A percentile compares a stretch with the other conserved stretches of the same genome.
These are phyloP conservation scores for Otis tarda DNA, from an alignment of 2,113 vertebrate genomes.

Conservation along the genomic window DNA sequence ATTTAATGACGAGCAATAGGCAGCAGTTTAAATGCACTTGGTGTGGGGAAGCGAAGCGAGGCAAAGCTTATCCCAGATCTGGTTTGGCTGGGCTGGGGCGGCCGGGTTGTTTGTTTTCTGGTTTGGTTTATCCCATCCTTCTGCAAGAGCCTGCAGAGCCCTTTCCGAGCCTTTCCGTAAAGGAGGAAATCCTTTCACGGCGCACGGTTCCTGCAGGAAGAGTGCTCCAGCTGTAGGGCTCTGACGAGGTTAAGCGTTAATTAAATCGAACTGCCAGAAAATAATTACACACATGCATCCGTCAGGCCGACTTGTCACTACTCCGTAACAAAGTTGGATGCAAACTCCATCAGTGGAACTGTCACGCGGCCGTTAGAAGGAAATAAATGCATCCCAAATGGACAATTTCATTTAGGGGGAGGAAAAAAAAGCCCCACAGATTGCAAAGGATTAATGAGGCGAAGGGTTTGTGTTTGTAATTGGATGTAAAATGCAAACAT, in stretches of 20 bases:
- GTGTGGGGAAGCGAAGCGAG: neutral
- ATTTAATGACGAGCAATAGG: constrained; percentile 27
- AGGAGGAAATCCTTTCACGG: constrained; percentile 49
- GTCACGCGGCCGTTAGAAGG: constrained; percentile 72
- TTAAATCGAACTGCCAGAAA: constrained; percentile 73
- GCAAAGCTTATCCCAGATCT: neutral
- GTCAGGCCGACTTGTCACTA: constrained; percentile 73
- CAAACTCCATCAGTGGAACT: constrained; percentile 73
- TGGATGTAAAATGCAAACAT: constrained; percentile 71
- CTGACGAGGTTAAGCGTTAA: constrained; percentile 78
- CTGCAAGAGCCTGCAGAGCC: neutral
- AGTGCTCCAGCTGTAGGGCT: constrained; percentile 62
- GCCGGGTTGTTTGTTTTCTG: neutral
- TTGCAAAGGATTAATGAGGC: constrained; percentile 81
- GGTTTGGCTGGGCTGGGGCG: neutral
- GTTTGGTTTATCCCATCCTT: neutral
- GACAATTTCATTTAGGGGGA: constrained; percentile 73
- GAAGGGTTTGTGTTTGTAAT: constrained; percentile 72
- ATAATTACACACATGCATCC: constrained; percentile 75
- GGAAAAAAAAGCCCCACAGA: neutral
- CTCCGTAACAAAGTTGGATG: constrained; percentile 71
- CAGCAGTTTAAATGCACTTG: constrained; percentile 19
- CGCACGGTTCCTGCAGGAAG: constrained; percentile 36
- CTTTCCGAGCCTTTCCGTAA: constrained; percentile 23
- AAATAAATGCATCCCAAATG: constrained; percentile 82